Conservation (phyloP, 2,113 vertebrate species). For the Caracal caracal region DNA sequence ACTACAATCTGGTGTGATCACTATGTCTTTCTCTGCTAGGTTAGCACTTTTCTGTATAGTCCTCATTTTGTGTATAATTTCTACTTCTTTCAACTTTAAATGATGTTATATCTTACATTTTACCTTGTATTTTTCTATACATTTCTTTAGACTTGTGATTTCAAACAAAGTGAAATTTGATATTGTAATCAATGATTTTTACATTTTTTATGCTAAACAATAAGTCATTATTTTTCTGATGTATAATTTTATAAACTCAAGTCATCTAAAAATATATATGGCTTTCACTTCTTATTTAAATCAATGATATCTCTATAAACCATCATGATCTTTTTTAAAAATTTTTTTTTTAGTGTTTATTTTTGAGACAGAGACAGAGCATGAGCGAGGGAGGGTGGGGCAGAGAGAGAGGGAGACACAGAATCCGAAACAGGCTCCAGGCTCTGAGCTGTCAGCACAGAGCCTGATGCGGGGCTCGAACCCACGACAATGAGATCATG, state of each 20-base stretch:
- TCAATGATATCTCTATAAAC: neutral
- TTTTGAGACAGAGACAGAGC: no score
- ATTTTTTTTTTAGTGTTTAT: no score
- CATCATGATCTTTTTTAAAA: neutral
- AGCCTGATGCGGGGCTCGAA: no score
- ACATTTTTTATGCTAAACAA: neutral
- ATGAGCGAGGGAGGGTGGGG: no score
- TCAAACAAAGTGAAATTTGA: neutral
- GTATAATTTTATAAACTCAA: neutral
- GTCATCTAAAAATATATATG: neutral
- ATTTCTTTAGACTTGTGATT: neutral
- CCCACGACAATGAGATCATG: no score
- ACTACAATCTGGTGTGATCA: neutral
- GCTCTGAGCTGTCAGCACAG: no score
- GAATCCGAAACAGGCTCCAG: no score
- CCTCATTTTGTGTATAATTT: neutral
- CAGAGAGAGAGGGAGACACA: no score
- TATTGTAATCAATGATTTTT: neutral
- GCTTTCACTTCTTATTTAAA: slow-evolving; percentile 21
- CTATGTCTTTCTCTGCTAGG: neutral
- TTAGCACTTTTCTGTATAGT: neutral
- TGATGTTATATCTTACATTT: neutral
- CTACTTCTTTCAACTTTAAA: neutral
- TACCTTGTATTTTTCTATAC: neutral
- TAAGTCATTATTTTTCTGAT: neutral